Base-by-base conservation (phyloP, 2,888 invertebrate species). In the Alloplasta piceator region DNA sequence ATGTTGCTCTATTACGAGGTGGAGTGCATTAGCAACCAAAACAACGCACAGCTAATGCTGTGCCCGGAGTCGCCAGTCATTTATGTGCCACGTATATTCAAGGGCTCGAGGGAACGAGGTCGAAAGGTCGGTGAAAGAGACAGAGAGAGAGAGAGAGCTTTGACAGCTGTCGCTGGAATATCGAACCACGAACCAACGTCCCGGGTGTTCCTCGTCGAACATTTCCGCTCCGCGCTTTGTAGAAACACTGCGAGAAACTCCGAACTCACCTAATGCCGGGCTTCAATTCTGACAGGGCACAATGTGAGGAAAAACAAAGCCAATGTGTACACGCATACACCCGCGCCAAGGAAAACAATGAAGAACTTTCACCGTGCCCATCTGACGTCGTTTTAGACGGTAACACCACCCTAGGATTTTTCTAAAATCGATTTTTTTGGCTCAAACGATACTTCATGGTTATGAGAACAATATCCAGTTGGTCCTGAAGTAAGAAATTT, bases 21-120 rank as follows among this genome's bases (percentile, higher is more conserved):
- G 43, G 58, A 85, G 87, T 87, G 85, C 89, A 89, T 89, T 89
- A 89, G 88, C 87, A 89, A 89, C 82, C 87, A 89, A 85, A 89
- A 89, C 89, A 89, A 82, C 82, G 85, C 68, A 61, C 78, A 26
- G 26, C 26, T 26, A 26, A 26, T 26, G 26, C 26, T 26, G 26
- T 26, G 26, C 3, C 1, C 26, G 3, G 26, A 3, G 26, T n/a
- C 1, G 26, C 26, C 26, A 26, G 26, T 26, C 26, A 26, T 26
- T 26, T 26, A 26, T 26, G 26, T 26, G 26, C 1, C 26, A 26
- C 26, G 26, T 26, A 26, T 26, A 26, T 26, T 26, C 26, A 26
- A 26, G 26, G 26, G 26, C 26, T 26, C 78, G 52, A 14, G 63
- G 67, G 83, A 78, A 82, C 81, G 80, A 70, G 80, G 72, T 67